These are phyloP conservation scores for Bos indicus DNA, from an alignment of 2,113 vertebrate genomes.

Conservation along the genomic window DNA sequence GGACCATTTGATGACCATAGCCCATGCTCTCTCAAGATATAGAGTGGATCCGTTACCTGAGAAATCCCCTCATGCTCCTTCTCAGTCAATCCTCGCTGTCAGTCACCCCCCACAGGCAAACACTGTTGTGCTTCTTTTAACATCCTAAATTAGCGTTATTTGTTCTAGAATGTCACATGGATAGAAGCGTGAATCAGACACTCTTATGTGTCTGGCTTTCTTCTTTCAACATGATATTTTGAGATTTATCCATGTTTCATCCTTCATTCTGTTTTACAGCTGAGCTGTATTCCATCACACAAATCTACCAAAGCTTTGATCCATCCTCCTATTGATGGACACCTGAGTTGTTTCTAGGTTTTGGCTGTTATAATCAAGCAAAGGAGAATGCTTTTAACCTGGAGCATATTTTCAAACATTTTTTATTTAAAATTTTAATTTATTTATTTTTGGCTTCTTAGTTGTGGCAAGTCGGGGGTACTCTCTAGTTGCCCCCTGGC, in stretches of 20 bases:
- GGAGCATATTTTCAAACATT: neutral
- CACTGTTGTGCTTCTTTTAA: neutral
- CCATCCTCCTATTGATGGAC: neutral
- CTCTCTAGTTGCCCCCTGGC: neutral
- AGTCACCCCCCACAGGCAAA: neutral
- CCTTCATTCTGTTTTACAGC: neutral
- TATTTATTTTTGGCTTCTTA: neutral
- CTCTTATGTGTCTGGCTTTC: neutral
- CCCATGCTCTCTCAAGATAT: neutral
- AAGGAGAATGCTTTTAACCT: neutral
- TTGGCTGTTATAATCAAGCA: neutral
- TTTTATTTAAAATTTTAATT: neutral
- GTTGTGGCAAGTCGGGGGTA: neutral
- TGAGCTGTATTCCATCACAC: neutral
- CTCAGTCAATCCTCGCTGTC: neutral
- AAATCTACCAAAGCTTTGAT: neutral
- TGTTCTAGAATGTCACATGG: neutral
- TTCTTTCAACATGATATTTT: neutral
- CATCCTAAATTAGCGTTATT: neutral
- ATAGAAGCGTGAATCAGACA: neutral
- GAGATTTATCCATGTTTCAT: neutral
- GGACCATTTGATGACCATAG: neutral
- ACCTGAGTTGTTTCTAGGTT: neutral
- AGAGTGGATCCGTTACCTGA: neutral
- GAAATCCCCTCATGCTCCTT: neutral